phyloP scores from a whole-genome alignment of 2,797 vertebrate genomes.

The Enteromius afrohamiltoni region DNA sequence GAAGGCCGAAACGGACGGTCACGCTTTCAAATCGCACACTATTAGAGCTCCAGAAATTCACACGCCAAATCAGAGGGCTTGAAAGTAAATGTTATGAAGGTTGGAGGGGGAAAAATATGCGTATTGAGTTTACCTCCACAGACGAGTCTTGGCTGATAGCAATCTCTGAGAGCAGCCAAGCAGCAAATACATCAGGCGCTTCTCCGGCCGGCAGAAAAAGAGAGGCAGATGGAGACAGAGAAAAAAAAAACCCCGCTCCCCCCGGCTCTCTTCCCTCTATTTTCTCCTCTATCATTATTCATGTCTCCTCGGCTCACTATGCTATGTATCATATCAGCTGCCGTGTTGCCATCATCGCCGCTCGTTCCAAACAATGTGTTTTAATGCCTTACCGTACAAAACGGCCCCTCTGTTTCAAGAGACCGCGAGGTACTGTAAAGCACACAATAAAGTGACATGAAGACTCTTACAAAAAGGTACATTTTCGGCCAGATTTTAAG shows the following conservation, averaged over 20 bases:
- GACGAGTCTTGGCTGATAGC: slow-evolving; percentile 70
- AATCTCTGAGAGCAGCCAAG: slow-evolving; percentile 81
- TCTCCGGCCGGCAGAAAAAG: slow-evolving; percentile 71
- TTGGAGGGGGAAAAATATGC: slow-evolving; percentile 51
- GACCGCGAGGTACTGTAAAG: slow-evolving; percentile 52
- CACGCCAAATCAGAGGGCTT: slow-evolving; percentile 59
- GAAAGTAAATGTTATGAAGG: slow-evolving; percentile 76
- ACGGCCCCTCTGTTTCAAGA: slow-evolving; percentile 53
- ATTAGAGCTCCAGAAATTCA: slow-evolving; percentile 42
- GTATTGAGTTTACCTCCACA: slow-evolving; percentile 66
- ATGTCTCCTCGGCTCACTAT: slow-evolving; percentile 55
- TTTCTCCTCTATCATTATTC: slow-evolving; percentile 63
- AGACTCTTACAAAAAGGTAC: not conserved
- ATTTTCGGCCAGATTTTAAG: not conserved
- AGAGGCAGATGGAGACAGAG: slow-evolving; percentile 60
- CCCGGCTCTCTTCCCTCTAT: slow-evolving; percentile 43
- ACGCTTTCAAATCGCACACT: slow-evolving; percentile 34
- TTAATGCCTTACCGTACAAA: slow-evolving; percentile 55
- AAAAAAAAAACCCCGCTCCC: slow-evolving; percentile 66
- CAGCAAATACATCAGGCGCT: slow-evolving; percentile 81
- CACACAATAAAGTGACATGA: slow-evolving; percentile 61
- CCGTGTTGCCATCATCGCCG: slow-evolving; percentile 55
- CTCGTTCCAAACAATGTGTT: slow-evolving; percentile 64
- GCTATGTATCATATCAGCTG: slow-evolving; percentile 60
- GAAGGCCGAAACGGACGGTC: slow-evolving; percentile 33